phyloP scores from a whole-genome alignment of 2,888 invertebrate genomes.

The Dastarcus helophoroides region DNA sequence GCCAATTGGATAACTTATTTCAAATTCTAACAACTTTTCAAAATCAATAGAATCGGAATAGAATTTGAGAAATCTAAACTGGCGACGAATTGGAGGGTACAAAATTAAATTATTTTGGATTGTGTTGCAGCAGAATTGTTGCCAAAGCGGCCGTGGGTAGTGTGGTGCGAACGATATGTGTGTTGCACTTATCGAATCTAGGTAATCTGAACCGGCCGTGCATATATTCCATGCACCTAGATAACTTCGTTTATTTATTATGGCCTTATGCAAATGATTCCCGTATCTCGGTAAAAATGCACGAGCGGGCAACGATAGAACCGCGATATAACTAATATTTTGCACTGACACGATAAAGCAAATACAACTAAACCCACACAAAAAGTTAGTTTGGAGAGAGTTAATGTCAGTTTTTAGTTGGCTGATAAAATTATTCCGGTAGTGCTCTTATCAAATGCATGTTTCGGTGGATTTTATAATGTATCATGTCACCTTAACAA shows the following conservation, averaged over 20 bases:
- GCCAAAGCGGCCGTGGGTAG: conserved; percentile 12
- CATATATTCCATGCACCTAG: conserved; percentile 31
- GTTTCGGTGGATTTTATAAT: too few species aligned
- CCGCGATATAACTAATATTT: conserved; percentile 28
- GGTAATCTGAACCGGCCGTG: conserved; percentile 31
- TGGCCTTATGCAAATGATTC: conserved; percentile 35
- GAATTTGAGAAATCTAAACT: too few species aligned
- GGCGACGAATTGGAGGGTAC: too few species aligned
- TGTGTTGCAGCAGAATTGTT: too few species aligned
- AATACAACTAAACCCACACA: conserved; percentile 23
- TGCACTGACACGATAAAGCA: conserved; percentile 25
- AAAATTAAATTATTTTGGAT: too few species aligned
- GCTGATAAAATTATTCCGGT: too few species aligned
- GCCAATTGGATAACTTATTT: too few species aligned
- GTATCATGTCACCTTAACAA: too few species aligned
- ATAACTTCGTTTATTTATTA: conserved; percentile 36
- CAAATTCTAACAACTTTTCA: too few species aligned
- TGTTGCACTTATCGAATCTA: conserved; percentile 29
- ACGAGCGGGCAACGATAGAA: conserved; percentile 29
- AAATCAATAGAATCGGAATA: too few species aligned
- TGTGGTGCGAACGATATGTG: conserved; percentile 16
- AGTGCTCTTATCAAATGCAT: too few species aligned
- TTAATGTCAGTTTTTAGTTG: too few species aligned
- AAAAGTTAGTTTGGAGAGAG: conserved; percentile 11
- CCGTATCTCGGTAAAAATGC: conserved; percentile 34